Conservation (phyloP, 2,888 invertebrate species). For the Tetragonisca angustula region DNA sequence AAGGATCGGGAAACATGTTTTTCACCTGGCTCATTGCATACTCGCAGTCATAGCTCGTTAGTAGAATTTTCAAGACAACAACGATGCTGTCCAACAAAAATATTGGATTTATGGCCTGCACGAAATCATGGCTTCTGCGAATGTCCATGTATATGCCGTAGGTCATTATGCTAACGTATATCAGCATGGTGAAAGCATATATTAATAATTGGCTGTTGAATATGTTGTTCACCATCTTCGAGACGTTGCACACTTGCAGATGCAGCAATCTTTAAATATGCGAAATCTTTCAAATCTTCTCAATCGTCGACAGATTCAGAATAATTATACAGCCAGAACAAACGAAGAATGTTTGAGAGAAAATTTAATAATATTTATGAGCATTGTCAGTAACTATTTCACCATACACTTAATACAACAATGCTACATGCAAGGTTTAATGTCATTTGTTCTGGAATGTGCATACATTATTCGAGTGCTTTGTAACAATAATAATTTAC, state of each 20-base stretch:
- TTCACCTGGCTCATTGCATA: conserved; percentile 33
- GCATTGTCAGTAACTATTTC: no score
- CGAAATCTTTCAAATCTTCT: neutral
- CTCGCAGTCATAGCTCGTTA: conserved; percentile 24
- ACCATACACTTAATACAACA: no score
- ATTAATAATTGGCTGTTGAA: conserved; percentile 38
- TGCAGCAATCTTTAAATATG: conserved; percentile 19
- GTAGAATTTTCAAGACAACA: neutral
- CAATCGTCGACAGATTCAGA: neutral
- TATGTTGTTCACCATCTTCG: conserved; percentile 28
- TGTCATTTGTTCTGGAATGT: no score
- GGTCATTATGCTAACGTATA: neutral
- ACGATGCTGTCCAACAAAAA: neutral
- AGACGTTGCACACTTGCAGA: conserved; percentile 60
- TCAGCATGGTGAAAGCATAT: neutral
- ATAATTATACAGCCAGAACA: no score
- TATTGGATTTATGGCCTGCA: accelerated
- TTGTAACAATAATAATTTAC: no score
- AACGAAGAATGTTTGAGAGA: no score
- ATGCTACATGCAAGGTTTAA: no score
- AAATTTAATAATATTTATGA: no score
- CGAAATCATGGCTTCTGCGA: accelerated
- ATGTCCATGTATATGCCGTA: conserved; percentile 21
- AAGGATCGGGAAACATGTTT: neutral
- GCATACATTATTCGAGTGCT: no score